Evolutionary conservation across 2,888 invertebrate genomes (phyloP), one percentile per base, ranked within the genome.

Genomic region (Quadroppia sp.): DNA sequence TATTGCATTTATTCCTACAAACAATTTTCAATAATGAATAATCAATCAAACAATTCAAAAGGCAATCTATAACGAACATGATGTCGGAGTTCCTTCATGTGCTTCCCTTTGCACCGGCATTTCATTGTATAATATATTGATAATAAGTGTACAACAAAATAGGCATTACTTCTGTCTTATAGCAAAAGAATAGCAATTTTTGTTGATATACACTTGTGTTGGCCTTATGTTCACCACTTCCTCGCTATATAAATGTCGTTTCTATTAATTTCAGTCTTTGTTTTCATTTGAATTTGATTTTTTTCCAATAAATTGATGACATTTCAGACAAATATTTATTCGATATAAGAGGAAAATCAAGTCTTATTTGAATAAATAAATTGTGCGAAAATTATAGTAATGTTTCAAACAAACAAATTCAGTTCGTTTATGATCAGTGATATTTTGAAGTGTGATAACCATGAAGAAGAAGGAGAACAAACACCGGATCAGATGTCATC

Each of bases 401-500:
- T 28, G 6, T 15, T 36, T 56, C 30, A 28, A 15, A 56, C 72
- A 32, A 73, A 67, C n/a, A 30, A 48, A 25, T 69, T 50, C 45
- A 64, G 45, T 30, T 73, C 67, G 13, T 73, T 73, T 69, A 73
- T 73, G 67, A 73, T 73, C 15, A 73, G 28, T 48, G 67, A 73
- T 36, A 73, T 73, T 15, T 40, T 73, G 20, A 67, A 28, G 20
- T 30, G 28, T 45, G 42, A 42, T 45, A 71, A 71, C 45, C 6
- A 36, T 45, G 32, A 50, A 11, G 42, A 69, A 6, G 6, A n/a
- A 23, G 25, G n/a, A 42, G 40, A 36, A 11, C 1, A n/a, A 17
- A 1, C 20, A 9, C n/a, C 45, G 17, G n/a, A 17, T 23, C 40
- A 71, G 17, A 45, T 71, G 45, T 17, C 17, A 25, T 69, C 48